Base-by-base conservation (phyloP, 92 coral and sea anemone genomes). In the Porites cylindrica region DNA sequence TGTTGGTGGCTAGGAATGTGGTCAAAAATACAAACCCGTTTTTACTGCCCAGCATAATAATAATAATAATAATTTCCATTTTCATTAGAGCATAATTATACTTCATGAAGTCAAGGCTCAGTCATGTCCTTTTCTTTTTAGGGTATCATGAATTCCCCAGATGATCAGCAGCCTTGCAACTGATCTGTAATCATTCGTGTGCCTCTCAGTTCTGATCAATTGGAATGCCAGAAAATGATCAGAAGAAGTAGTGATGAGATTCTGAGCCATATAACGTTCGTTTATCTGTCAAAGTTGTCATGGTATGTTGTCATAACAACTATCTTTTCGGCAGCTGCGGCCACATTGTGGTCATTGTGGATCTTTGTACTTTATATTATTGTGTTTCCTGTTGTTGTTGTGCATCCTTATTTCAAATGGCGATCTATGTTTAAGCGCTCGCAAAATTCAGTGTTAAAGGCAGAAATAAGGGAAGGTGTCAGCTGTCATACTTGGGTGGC, bases 401-500 rank as follows among this genome's bases (percentile, higher is more conserved):
- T 91, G 89, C 14, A 51, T 76, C 58, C 86, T 90, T 51, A 90
- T 86, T 73, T 78, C n/a, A 26, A 79, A 24, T 85, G 82, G 21
- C 87, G 84, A 85, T 32, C 73, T 78, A 65, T 64, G 47, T 26
- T 16, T 24, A 79, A 73, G 82, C 51, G 75, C 70, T 90, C 32
- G 77, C 64, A 78, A 23, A 87, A 91, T 17, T 64, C 21, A 10
- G 74, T 85, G 19, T 88, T 93, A 13, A 88, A 61, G n/a, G 54
- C 92, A 23, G 94, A 93, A 38, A 73, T 91, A 0, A 29, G 52
- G 4, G 74, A 93, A 81, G 88, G 88, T 80, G 76, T 78, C 0
- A 92, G 90, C 67, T 91, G 95, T 24, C 83, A 74, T 58, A 79
- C 91, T 84, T 91, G 88, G 78, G 88, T 93, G 2, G 96, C 93